These are phyloP conservation scores for Flexamia atlantica DNA, from an alignment of 2,888 invertebrate species.

Conservation along the genomic window DNA sequence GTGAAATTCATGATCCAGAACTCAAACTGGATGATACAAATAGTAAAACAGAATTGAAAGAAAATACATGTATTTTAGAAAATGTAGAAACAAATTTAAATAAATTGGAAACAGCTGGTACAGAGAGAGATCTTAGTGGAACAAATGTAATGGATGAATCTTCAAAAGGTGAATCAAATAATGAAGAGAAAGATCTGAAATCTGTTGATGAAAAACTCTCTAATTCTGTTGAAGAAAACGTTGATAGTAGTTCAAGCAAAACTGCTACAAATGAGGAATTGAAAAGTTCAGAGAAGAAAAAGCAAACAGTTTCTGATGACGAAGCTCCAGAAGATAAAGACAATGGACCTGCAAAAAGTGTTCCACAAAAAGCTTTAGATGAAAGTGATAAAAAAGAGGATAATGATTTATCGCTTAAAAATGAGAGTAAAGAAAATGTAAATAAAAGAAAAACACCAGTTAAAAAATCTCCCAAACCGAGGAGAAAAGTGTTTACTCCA, in stretches of 20 bases:
- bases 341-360: background rate
- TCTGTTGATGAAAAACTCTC: slow-evolving; percentile 39
- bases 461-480: slow-evolving; percentile 60
- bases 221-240: slow-evolving; percentile 32
- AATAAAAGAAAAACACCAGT: background rate
- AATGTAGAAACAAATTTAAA: background rate
- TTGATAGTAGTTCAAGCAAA: background rate
- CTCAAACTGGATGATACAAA: background rate
- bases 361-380: slow-evolving; percentile 37
- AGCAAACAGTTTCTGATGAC: slow-evolving; percentile 21
- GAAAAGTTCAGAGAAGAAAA: slow-evolving; percentile 11
- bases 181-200: slow-evolving; percentile 60
- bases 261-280: background rate
- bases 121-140: background rate
- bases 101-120: background rate
- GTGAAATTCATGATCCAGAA: background rate
- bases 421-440: background rate
- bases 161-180: slow-evolving; percentile 66
- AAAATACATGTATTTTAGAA: slow-evolving; percentile 7
- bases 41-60: slow-evolving; percentile 60
- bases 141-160: background rate
- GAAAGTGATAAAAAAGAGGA: slow-evolving; percentile 67
- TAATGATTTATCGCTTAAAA: slow-evolving; percentile 41
- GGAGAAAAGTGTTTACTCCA: slow-evolving; percentile 58
- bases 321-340: slow-evolving; percentile 30